Evolutionary conservation across 2,113 vertebrate species (phyloP), one percentile per base, ranked within the genome.

Genomic region (Hippoglossus stenolepis): DNA sequence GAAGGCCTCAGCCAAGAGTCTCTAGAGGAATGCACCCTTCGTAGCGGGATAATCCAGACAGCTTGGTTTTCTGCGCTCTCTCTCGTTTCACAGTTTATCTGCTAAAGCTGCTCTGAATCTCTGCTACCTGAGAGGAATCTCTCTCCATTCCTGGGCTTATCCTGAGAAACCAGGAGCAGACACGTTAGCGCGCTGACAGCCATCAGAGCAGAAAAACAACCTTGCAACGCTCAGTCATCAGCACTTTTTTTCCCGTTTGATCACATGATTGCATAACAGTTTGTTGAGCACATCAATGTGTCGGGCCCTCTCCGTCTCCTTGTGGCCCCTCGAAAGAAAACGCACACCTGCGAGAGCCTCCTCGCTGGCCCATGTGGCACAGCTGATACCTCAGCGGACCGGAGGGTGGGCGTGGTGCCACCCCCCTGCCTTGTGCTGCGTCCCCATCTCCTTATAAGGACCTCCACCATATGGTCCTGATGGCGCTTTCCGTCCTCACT

Each of bases 391-490:
- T 91, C 84, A 87, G 89, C 81, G 88, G 91, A 90, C 80, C 63
- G 53, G 86, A 85, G 86, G 77, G 59, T 79, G 79, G 83, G 91
- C 80, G 28, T 12, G 35, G 43, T 83, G 88, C 90, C 90, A 89
- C 78, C 75, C 71, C 83, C 83, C 80, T 67, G 79, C 71, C 82
- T 83, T 71, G 70, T 82, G 62, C 65, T 65, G 66, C 43, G 61
- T 54, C 83, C 80, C 58, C 31, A 60, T 68, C 82, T 90, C 93
- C 92, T 92, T 91, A 87, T 89, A 87, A 87, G 88, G 84, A 67
- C 74, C 77, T 86, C 64, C 65, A 92, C 93, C 93, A 94, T 95
- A 93, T 95, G 93, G 92, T 87, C 84, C 67, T 68, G 45, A 89
- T 80, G 73, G 79, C 59, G 45, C 85, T 64, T 68, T 82, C 73